These are phyloP conservation scores for Hestina assimilis DNA, from an alignment of 1,140 invertebrate genomes.

Conservation along the genomic window DNA sequence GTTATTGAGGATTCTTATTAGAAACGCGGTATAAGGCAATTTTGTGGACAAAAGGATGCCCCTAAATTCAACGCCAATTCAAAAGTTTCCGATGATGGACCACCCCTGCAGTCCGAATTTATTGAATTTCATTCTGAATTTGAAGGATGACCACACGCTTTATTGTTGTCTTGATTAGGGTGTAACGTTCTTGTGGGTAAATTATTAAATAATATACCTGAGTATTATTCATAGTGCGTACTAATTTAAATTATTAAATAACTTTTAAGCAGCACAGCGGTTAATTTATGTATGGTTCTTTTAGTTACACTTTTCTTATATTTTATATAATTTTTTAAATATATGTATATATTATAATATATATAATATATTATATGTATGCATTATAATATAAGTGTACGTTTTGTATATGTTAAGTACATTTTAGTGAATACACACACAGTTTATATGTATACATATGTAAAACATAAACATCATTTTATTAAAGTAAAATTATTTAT, in stretches of 20 bases:
- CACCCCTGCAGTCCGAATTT: slow-evolving; percentile 57
- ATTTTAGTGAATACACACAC: too few relatives aligned
- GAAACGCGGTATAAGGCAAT: slow-evolving; percentile 67
- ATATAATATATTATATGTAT: neutral
- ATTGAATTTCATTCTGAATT: slow-evolving; percentile 65
- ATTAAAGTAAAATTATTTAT: too few relatives aligned
- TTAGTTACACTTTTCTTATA: too few relatives aligned
- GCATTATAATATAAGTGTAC: neutral
- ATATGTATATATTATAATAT: neutral
- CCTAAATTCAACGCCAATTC: slow-evolving; percentile 51
- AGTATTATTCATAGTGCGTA: neutral
- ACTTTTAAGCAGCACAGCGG: neutral
- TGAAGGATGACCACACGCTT: slow-evolving; percentile 63
- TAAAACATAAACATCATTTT: too few relatives aligned
- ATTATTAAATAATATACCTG: neutral
- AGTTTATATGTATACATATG: too few relatives aligned
- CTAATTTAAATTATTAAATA: neutral
- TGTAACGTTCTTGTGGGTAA: slow-evolving; percentile 47
- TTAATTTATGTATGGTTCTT: too few relatives aligned
- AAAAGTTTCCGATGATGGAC: slow-evolving; percentile 64
- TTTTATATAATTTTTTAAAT: too few relatives aligned
- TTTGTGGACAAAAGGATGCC: slow-evolving; percentile 69
- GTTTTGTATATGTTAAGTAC: too few relatives aligned
- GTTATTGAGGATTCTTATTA: slow-evolving; percentile 66
- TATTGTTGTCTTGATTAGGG: slow-evolving; percentile 63